Percentiles rank a stretch among this genome's conserved stretches.
Evolutionary conservation across 2,113 vertebrate species (phyloP).

Genomic region (Boleophthalmus pectinirostris): DNA sequence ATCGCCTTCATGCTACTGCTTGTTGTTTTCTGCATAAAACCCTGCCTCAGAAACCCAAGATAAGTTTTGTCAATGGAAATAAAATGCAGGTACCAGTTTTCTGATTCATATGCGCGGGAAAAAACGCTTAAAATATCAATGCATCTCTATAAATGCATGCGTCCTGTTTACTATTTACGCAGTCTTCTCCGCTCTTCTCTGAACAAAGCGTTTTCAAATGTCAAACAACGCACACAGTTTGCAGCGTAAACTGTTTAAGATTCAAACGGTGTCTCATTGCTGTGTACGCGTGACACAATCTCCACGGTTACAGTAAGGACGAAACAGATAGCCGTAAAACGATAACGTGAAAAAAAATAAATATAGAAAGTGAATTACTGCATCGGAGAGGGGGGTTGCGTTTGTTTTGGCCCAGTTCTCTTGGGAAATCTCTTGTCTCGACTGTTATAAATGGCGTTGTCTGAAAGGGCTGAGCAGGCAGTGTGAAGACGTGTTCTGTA

Average conservation of each 20-base stretch:
- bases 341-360: background rate
- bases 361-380: slow-evolving; percentile 6
- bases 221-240: background rate
- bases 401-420: slow-evolving; percentile 48
- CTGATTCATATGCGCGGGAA: no score
- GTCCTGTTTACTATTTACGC: no score
- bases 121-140: no score
- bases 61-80: no score
- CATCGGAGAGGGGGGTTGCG: slow-evolving; percentile 24
- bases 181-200: no score
- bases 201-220: background rate
- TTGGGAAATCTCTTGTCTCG: slow-evolving; percentile 56
- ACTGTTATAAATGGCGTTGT: slow-evolving; percentile 63
- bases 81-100: no score
- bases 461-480: slow-evolving; percentile 64
- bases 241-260: background rate
- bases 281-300: background rate
- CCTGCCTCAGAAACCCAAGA: no score
- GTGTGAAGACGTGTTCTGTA: slow-evolving; percentile 39
- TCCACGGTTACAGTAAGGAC: background rate
- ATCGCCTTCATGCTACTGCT: no score
- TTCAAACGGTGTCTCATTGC: background rate
- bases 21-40: no score
- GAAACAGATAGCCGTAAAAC: background rate
- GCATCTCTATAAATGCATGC: no score